These are phyloP conservation scores for Pterophyllum scalare DNA, from an alignment of 2,113 vertebrate genomes.

Conservation along the genomic window DNA sequence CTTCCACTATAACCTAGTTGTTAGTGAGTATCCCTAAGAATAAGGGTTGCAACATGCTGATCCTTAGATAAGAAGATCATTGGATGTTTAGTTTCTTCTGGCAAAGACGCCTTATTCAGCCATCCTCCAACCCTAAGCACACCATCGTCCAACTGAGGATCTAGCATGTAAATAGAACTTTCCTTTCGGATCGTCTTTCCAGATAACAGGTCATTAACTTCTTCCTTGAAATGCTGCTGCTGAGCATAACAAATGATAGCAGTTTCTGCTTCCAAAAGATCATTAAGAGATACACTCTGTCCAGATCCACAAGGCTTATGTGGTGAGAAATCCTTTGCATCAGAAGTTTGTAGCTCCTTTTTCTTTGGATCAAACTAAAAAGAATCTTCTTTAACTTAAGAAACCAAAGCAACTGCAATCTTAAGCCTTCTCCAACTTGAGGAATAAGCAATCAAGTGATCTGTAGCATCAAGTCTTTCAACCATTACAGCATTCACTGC, in stretches of 20 bases:
- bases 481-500: not conserved
- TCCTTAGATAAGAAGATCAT: not conserved
- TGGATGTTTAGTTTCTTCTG: slow-evolving; percentile 12
- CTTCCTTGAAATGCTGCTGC: not conserved
- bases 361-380: too few species aligned
- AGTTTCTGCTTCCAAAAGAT: not conserved
- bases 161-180: not conserved
- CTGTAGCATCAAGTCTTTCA: not conserved
- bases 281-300: not conserved
- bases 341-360: not conserved
- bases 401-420: not conserved
- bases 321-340: not conserved
- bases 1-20: not conserved
- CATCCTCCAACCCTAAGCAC: slow-evolving; percentile 21
- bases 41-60: not conserved
- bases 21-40: not conserved
- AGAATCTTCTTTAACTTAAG: not conserved
- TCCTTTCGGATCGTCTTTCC: not conserved
- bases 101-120: slow-evolving; percentile 4
- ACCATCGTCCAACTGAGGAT: not conserved
- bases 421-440: not conserved
- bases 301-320: too few species aligned
- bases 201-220: not conserved
- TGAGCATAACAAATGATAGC: not conserved
- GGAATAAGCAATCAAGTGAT: not conserved